phyloP scores from a whole-genome alignment of 2,888 invertebrate species.

The Alsophila aescularia region DNA sequence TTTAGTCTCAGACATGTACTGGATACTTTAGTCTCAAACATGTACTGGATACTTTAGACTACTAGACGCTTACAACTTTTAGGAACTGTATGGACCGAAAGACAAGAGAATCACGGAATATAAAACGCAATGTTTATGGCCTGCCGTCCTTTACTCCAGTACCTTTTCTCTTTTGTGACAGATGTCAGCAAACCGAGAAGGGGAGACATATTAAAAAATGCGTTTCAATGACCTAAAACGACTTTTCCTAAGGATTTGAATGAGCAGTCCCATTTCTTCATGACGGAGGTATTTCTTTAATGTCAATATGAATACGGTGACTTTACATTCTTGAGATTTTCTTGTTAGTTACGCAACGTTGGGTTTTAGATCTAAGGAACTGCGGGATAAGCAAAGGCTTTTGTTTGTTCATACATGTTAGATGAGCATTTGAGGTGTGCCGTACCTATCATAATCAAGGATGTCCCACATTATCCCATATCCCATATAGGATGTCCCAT shows the following conservation, averaged over 20 bases:
- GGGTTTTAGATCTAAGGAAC: no score
- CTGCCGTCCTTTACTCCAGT: slow-evolving; percentile 43
- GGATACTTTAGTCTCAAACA: no score
- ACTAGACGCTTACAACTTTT: no score
- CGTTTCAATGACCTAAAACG: slow-evolving; percentile 60
- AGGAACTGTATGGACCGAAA: no score
- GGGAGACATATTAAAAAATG: slow-evolving; percentile 66
- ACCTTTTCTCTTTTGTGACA: slow-evolving; percentile 63
- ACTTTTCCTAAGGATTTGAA: slow-evolving; percentile 35
- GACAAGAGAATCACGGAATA: neutral
- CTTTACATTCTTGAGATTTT: slow-evolving; percentile 1
- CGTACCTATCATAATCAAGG: no score
- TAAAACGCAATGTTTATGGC: slow-evolving; percentile 22
- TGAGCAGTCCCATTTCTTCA: slow-evolving; percentile 30
- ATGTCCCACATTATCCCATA: no score
- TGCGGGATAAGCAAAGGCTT: no score
- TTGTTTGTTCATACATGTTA: no score
- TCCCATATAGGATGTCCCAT: no score
- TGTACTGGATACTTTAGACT: no score
- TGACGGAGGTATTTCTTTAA: slow-evolving; percentile 34
- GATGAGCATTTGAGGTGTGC: no score
- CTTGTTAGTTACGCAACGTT: neutral
- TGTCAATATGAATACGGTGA: slow-evolving; percentile 26
- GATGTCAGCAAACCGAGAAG: slow-evolving; percentile 62
- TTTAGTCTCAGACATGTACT: no score